Conservation (phyloP, 2,797 vertebrate species). For the Lophura swinhoii region DNA sequence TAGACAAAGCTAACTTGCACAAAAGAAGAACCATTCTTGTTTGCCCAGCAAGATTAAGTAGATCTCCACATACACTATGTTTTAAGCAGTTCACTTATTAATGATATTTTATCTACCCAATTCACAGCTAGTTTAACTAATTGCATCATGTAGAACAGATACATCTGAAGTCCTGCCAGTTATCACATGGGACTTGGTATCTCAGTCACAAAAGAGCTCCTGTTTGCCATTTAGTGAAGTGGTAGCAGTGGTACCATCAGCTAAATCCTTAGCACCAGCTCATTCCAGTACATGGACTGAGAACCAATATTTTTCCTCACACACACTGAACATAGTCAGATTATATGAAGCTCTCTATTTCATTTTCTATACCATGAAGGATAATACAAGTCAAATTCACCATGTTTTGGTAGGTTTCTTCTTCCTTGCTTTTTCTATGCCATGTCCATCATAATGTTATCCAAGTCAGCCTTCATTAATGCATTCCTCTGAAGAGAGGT, state of each 20-base stretch:
- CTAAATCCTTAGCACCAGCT: not conserved
- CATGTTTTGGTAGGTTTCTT: not conserved
- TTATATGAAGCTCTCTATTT: not conserved
- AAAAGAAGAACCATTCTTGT: not conserved
- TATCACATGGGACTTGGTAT: not conserved
- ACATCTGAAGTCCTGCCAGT: not conserved
- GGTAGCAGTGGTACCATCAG: not conserved
- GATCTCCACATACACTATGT: not conserved
- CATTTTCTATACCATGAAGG: not conserved
- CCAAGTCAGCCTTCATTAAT: not conserved
- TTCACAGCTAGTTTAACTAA: slow-evolving; percentile 25
- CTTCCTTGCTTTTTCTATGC: not conserved
- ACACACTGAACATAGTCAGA: not conserved
- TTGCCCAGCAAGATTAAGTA: slow-evolving; percentile 17
- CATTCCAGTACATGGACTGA: not conserved
- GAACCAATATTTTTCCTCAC: not conserved
- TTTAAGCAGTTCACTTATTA: slow-evolving; percentile 10
- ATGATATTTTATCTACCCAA: slow-evolving; percentile 16
- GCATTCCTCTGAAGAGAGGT: not conserved
- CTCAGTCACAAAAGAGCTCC: not conserved
- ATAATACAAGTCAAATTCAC: not conserved
- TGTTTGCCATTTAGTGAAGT: not conserved
- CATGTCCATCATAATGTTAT: not conserved
- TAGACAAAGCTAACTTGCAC: slow-evolving; percentile 34
- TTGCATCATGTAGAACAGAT: not conserved